These are phyloP conservation scores for Lophotriccus pileatus DNA, from an alignment of 2,797 vertebrate genomes.

Conservation along the genomic window DNA sequence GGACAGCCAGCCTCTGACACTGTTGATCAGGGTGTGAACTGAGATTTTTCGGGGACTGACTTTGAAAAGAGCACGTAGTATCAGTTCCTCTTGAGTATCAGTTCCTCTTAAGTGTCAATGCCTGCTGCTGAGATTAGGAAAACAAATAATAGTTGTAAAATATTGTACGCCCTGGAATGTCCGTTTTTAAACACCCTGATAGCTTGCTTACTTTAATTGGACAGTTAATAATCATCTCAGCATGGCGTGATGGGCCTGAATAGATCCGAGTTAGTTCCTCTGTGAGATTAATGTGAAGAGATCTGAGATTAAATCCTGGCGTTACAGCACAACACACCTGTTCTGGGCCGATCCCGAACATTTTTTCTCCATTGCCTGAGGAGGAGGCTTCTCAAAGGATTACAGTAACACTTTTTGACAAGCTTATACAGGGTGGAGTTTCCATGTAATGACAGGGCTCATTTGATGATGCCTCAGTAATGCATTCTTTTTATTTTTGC, in stretches of 20 bases:
- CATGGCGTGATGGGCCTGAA: slow-evolving; percentile 55
- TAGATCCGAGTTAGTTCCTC: slow-evolving; percentile 64
- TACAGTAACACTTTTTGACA: slow-evolving; percentile 87
- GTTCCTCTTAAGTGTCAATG: neutral
- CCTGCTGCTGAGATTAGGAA: neutral
- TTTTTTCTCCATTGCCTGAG: slow-evolving; percentile 73
- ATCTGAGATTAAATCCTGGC: slow-evolving; percentile 70
- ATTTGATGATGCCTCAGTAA: slow-evolving; percentile 70
- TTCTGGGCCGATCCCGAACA: slow-evolving; percentile 57
- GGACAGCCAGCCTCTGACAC: neutral
- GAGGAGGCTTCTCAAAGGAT: slow-evolving; percentile 79
- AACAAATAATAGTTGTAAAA: slow-evolving; percentile 56
- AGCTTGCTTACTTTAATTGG: slow-evolving; percentile 60
- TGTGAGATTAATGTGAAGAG: slow-evolving; percentile 75
- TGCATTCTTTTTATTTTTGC: slow-evolving; percentile 77
- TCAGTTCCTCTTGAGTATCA: slow-evolving; percentile 22
- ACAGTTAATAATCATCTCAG: slow-evolving; percentile 66
- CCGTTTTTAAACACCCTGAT: slow-evolving; percentile 50
- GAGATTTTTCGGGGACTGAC: neutral
- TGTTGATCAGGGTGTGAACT: neutral
- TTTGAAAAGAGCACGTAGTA: neutral
- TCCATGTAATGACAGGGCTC: slow-evolving; percentile 72
- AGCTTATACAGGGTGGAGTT: slow-evolving; percentile 78
- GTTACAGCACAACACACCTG: slow-evolving; percentile 75
- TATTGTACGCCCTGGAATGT: slow-evolving; percentile 35